phyloP scores from a whole-genome alignment of 2,797 vertebrate species.

The Brachyrhaphis roseni region DNA sequence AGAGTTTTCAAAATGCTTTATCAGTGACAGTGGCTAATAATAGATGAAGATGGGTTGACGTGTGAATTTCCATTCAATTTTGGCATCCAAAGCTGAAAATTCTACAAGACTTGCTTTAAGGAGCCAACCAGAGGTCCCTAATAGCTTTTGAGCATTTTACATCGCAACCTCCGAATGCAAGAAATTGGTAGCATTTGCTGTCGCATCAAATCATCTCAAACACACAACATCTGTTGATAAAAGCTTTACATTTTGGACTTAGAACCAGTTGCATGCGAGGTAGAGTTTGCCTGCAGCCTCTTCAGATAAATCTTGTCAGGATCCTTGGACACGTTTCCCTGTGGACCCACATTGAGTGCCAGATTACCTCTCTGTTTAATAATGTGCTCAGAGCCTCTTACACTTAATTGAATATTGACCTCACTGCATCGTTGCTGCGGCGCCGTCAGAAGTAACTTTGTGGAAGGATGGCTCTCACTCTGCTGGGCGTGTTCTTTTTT shows the following conservation, averaged over 20 bases:
- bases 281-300: constrained; percentile 11
- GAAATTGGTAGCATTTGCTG: not conserved
- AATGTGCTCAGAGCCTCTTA: constrained; percentile 59
- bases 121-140: not conserved
- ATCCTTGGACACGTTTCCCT: constrained; percentile 51
- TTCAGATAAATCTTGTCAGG: constrained; percentile 24
- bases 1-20: no score
- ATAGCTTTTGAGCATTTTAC: not conserved
- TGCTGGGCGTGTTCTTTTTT: not conserved
- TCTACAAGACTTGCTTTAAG: not conserved
- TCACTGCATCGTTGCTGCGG: constrained; percentile 39
- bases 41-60: not conserved
- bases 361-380: constrained; percentile 63
- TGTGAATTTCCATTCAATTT: not conserved
- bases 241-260: not conserved
- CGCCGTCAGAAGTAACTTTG: not conserved
- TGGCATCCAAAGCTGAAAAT: not conserved
- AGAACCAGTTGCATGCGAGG: not conserved
- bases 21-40: not conserved
- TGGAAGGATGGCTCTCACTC: constrained; percentile 6
- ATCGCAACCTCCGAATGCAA: not conserved
- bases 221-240: not conserved
- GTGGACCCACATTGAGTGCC: constrained; percentile 38
- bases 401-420: constrained; percentile 76
- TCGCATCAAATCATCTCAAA: no score